Evolutionary conservation across 1,140 invertebrate species (phyloP).

Genomic region (Cepaea nemoralis): DNA sequence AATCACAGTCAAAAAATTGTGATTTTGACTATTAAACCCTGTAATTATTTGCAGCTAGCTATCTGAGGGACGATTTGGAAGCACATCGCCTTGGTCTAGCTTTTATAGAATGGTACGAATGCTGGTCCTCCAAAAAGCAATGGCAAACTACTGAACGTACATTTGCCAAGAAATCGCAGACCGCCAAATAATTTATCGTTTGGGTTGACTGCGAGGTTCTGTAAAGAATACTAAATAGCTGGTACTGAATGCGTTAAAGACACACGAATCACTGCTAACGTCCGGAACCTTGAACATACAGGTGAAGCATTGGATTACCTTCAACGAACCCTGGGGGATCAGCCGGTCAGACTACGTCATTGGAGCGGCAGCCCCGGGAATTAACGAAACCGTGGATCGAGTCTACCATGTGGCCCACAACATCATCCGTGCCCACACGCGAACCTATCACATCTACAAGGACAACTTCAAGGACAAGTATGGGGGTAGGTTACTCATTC

Average conservation of each 20-base stretch:
- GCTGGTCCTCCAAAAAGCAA: no score
- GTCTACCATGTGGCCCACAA: slow-evolving; percentile 64
- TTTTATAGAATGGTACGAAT: no score
- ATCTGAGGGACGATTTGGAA: background rate
- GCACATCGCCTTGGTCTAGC: background rate
- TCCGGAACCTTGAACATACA: slow-evolving; percentile 27
- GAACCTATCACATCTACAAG: no score
- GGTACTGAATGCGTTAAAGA: background rate
- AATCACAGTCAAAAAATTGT: no score
- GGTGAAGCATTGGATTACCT: slow-evolving; percentile 73
- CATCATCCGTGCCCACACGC: slow-evolving; percentile 67
- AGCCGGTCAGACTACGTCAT: slow-evolving; percentile 65
- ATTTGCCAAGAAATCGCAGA: no score
- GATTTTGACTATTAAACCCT: no score
- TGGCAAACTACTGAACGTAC: no score
- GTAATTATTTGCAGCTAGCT: no score
- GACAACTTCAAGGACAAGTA: no score
- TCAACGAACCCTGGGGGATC: slow-evolving; percentile 71
- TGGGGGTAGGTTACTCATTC: no score
- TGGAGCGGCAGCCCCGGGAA: slow-evolving; percentile 61
- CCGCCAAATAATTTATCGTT: background rate
- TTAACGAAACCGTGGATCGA: slow-evolving; percentile 47
- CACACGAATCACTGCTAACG: background rate
- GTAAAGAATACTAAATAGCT: background rate
- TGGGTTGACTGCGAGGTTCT: no score